A percentile compares a stretch with the other conserved stretches of the same genome.
phyloP scores from a whole-genome alignment of 2,888 invertebrate genomes.

The Meiosimyza platycephala region DNA sequence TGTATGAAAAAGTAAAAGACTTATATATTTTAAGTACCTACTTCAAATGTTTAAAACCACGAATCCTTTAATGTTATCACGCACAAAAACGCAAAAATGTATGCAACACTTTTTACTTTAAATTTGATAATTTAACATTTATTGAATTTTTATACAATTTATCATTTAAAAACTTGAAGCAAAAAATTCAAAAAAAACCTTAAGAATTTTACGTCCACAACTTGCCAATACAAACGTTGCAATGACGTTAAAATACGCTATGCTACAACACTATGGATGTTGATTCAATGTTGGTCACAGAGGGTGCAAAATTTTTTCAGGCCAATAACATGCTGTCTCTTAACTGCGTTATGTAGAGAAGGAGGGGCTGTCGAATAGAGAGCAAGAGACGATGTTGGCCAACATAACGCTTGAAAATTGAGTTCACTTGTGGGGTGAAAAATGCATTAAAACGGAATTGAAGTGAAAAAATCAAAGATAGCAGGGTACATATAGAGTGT shows the following conservation, averaged over 20 bases:
- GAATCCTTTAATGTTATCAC: not conserved
- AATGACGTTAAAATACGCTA: constrained; percentile 18
- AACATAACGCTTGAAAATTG: constrained; percentile 5
- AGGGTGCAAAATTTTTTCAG: not conserved
- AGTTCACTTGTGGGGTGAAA: constrained; percentile 21
- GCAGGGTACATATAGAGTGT: too few relatives aligned
- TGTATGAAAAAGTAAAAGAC: not conserved
- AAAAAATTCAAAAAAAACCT: too few relatives aligned
- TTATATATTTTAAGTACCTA: not conserved
- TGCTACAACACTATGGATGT: not conserved
- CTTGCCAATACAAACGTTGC: constrained; percentile 19
- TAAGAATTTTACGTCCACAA: constrained; percentile 16
- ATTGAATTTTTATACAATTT: too few relatives aligned
- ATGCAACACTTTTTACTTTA: not conserved
- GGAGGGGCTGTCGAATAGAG: too few relatives aligned
- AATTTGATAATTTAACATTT: not conserved
- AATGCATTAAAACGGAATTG: not conserved
- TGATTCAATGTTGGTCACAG: not conserved
- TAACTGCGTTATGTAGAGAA: too few relatives aligned
- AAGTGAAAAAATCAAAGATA: constrained; percentile 2
- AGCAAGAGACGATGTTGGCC: not conserved
- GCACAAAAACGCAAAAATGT: not conserved
- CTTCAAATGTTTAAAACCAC: too few relatives aligned
- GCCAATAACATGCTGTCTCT: too few relatives aligned
- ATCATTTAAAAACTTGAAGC: too few relatives aligned